Evolutionary conservation across 2,797 vertebrate genomes (phyloP).

Genomic region (Acestrorhynchus altus): DNA sequence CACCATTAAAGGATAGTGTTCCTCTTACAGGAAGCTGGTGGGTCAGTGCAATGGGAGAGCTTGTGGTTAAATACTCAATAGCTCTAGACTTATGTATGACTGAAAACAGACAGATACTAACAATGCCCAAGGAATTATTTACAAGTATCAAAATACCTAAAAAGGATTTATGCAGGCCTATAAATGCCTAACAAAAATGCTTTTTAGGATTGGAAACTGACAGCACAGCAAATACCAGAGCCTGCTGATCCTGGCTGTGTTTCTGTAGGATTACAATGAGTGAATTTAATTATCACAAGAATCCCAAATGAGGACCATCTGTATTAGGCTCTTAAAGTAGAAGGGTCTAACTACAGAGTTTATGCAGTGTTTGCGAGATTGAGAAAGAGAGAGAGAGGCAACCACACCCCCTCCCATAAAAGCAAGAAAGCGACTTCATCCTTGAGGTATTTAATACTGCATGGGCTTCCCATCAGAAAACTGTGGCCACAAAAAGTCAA

Average conservation of each 20-base stretch:
- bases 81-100: not conserved
- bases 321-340: constrained; percentile 36
- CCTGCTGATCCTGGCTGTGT: constrained; percentile 13
- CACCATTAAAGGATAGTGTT: constrained; percentile 13
- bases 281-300: constrained; percentile 55
- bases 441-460: constrained; percentile 37
- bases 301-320: constrained; percentile 57
- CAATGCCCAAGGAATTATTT: constrained; percentile 19
- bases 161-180: constrained; percentile 8
- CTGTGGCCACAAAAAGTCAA: not conserved
- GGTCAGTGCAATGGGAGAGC: not conserved
- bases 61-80: not conserved
- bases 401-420: constrained; percentile 28
- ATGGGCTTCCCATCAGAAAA: constrained; percentile 42
- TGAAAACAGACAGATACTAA: constrained; percentile 26
- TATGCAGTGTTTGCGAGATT: not conserved
- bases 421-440: constrained; percentile 42
- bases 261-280: constrained; percentile 42
- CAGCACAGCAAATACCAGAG: constrained; percentile 27
- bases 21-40: constrained; percentile 21
- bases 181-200: constrained; percentile 12
- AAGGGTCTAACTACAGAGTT: constrained; percentile 4
- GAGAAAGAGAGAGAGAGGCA: not conserved
- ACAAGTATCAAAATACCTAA: constrained; percentile 25
- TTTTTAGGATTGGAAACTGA: constrained; percentile 25